phyloP scores from a whole-genome alignment of 37 sponge, comb jelly and placozoan species.

The Haliclona indistincta region DNA sequence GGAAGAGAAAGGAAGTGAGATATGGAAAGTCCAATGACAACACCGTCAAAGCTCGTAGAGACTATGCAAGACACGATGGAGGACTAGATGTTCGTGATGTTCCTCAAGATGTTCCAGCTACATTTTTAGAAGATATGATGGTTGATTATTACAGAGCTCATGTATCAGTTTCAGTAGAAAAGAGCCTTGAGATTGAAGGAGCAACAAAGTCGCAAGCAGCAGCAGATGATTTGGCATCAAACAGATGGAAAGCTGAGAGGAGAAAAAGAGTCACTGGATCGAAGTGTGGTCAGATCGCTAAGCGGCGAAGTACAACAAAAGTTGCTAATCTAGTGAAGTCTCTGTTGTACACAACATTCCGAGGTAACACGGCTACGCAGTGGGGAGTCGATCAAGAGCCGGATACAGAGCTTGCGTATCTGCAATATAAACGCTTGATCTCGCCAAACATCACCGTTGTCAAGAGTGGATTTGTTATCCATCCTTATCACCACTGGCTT shows the following conservation, averaged over 20 bases:
- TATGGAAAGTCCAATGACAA: neutral
- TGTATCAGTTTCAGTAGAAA: no score
- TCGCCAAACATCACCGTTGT: neutral
- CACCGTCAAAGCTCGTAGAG: neutral
- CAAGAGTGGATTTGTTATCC: constrained; percentile 1
- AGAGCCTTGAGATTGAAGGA: no score
- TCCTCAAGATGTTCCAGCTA: neutral
- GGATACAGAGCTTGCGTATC: neutral
- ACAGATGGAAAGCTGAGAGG: constrained; percentile 41
- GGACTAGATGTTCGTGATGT: neutral
- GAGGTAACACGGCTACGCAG: neutral
- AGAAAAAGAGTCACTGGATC: constrained; percentile 54
- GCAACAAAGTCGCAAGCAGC: no score
- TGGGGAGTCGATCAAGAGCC: neutral
- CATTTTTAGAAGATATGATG: neutral
- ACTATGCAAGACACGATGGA: neutral
- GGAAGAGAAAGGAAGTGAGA: neutral
- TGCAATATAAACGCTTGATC: neutral
- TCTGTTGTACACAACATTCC: neutral
- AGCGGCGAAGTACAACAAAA: constrained; percentile 28
- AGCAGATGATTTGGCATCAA: neutral
- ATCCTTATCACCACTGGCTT: neutral
- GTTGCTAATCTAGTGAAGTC: constrained; percentile 10
- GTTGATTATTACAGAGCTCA: no score
- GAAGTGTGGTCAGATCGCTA: constrained; percentile 13